phyloP scores from a whole-genome alignment of 2,888 invertebrate species.

The Sarcophaga subvicina region DNA sequence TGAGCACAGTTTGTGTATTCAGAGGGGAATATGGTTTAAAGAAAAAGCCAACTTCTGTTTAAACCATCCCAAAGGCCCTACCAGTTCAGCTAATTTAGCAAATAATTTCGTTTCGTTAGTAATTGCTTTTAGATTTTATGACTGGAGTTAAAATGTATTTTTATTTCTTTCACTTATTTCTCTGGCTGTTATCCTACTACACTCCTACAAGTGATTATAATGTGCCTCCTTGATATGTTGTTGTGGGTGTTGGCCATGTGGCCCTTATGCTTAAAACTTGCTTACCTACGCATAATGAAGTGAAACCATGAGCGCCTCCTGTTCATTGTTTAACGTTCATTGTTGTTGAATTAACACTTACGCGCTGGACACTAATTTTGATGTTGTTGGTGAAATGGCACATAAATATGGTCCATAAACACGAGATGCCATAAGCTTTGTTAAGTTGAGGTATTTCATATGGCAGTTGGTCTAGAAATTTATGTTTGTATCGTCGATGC shows the following conservation, averaged over 20 bases:
- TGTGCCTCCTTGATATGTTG: background rate
- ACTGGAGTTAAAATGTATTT: background rate
- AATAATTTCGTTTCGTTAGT: conserved; percentile 24
- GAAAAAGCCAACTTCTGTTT: no score
- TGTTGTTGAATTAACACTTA: conserved; percentile 57
- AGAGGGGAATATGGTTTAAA: no score
- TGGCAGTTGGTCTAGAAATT: conserved; percentile 11
- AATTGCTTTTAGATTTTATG: conserved; percentile 64
- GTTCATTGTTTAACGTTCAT: conserved; percentile 16
- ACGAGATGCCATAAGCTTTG: conserved; percentile 57
- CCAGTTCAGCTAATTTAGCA: background rate
- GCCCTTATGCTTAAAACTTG: conserved; percentile 53
- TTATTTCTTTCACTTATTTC: background rate
- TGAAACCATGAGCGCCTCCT: background rate
- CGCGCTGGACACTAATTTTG: background rate
- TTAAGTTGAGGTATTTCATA: conserved; percentile 47
- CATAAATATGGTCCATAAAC: conserved; percentile 45
- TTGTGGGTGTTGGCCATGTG: conserved; percentile 23
- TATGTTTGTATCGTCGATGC: background rate
- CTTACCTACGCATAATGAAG: conserved; percentile 51
- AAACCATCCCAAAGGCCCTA: no score
- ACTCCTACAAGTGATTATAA: background rate
- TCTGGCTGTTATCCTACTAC: conserved; percentile 31
- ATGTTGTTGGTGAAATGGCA: conserved; percentile 5
- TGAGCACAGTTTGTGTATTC: no score